Conservation (phyloP, 2,797 vertebrate species). For the Holocentrus rufus region DNA sequence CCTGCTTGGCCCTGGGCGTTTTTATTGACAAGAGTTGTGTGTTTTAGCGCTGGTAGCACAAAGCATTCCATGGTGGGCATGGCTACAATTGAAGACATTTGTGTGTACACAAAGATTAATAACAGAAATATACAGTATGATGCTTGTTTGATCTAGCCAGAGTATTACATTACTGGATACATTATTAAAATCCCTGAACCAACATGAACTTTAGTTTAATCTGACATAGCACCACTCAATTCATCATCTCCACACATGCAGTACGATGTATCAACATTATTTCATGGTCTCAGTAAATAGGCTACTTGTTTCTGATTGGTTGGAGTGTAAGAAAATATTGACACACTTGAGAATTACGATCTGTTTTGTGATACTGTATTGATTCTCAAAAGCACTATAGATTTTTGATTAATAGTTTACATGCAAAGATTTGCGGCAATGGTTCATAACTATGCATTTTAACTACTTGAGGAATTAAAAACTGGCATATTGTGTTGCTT, state of each 20-base stretch:
- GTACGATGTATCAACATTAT: neutral
- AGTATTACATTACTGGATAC: slow-evolving; percentile 1
- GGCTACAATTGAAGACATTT: slow-evolving; percentile 30
- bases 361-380: too few relatives aligned
- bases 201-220: slow-evolving; percentile 9
- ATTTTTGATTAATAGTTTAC: too few relatives aligned
- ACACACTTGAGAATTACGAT: too few relatives aligned
- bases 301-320: too few relatives aligned
- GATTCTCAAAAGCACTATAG: too few relatives aligned
- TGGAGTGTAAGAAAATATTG: too few relatives aligned
- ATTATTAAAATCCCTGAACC: too few relatives aligned
- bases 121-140: neutral
- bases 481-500: too few relatives aligned
- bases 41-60: slow-evolving; percentile 21
- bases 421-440: too few relatives aligned
- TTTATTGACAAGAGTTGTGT: slow-evolving; percentile 44
- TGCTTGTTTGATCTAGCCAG: slow-evolving; percentile 29
- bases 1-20: slow-evolving; percentile 34
- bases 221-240: neutral
- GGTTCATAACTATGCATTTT: too few relatives aligned
- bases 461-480: too few relatives aligned
- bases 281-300: too few relatives aligned
- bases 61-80: slow-evolving; percentile 48
- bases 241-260: neutral
- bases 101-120: slow-evolving; percentile 46